phyloP scores from a whole-genome alignment of 2,113 vertebrate genomes.

The Azemiops feae region DNA sequence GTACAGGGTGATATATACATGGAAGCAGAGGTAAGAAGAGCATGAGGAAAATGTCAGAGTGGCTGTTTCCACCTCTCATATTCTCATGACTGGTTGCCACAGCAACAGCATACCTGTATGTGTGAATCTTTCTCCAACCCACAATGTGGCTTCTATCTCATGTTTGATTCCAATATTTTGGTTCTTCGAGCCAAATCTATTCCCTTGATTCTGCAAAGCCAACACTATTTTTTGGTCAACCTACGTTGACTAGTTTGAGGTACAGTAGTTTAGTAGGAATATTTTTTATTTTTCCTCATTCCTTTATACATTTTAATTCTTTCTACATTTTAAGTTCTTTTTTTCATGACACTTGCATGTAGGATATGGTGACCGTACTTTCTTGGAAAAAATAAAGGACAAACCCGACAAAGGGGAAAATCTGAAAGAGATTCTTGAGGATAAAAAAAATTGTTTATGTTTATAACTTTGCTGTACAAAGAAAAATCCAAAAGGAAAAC shows the following conservation, averaged over 20 bases:
- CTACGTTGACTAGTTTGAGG: neutral
- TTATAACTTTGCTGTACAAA: neutral
- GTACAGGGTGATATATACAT: neutral
- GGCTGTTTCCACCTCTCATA: constrained; percentile 2
- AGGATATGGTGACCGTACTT: neutral
- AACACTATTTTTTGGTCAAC: neutral
- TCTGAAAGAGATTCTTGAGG: neutral
- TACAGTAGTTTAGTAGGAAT: neutral
- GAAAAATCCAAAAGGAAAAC: neutral
- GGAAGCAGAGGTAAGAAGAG: neutral
- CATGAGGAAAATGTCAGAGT: neutral
- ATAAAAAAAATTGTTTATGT: neutral
- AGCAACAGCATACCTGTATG: constrained; percentile 16
- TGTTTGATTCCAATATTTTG: neutral
- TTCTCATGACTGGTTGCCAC: constrained; percentile 5
- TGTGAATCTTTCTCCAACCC: neutral
- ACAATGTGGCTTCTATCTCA: neutral
- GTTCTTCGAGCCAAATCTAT: neutral
- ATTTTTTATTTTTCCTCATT: neutral
- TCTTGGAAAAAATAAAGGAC: neutral
- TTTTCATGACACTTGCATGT: neutral
- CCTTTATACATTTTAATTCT: neutral
- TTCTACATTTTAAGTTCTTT: neutral
- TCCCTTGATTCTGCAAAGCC: neutral
- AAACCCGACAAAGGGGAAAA: neutral